Evolutionary conservation across 2,888 invertebrate species (phyloP), one percentile per base, ranked within the genome.

Genomic region (Ennomos erosarius): DNA sequence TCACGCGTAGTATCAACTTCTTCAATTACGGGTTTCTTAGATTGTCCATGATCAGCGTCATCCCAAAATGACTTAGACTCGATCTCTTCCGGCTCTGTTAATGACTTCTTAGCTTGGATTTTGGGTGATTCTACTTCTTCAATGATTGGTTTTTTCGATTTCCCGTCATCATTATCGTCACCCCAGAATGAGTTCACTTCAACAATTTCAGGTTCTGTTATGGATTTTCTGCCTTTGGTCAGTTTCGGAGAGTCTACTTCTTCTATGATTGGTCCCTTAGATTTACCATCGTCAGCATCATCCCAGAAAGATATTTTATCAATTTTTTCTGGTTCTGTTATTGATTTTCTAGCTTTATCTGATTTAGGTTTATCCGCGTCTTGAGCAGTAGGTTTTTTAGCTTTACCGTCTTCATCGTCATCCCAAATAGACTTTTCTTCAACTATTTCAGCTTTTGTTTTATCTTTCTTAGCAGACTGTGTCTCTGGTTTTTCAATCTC

Each of bases 181-280:
- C 87, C 88, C 88, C 87, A 88, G 52, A 87, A 71, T 0, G 82
- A 81, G 58, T 83, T 84, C 56, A 83, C 84, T 59, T 85, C 83
- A 39, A 72, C 70, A 0, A 64, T 65, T 67, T 84, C 89, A 12
- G 87, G 79, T 68, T 87, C 82, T 3, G 83, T 82, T 8, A 77
- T 50, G 1, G 83, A 79, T 70, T 86, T 86, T 33, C 50, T 61
- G 39, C 63, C 62, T 65, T 69, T 73, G 4, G 49, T 46, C 26
- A 42, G 53, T 35, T 54, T 50, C 6, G 70, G 68, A 51, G 70
- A 61, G 8, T 78, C 72, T 5, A 74, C 64, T 52, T 84, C 79
- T 66, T 76, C 75, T 9, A 78, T 55, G 10, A 61, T 62, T 6
- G 70, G 46, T 55, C 71, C 76, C 64, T 81, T 81, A 59, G 74